phyloP scores from a whole-genome alignment of 92 coral and sea anemone species.

The Muricea muricata region DNA sequence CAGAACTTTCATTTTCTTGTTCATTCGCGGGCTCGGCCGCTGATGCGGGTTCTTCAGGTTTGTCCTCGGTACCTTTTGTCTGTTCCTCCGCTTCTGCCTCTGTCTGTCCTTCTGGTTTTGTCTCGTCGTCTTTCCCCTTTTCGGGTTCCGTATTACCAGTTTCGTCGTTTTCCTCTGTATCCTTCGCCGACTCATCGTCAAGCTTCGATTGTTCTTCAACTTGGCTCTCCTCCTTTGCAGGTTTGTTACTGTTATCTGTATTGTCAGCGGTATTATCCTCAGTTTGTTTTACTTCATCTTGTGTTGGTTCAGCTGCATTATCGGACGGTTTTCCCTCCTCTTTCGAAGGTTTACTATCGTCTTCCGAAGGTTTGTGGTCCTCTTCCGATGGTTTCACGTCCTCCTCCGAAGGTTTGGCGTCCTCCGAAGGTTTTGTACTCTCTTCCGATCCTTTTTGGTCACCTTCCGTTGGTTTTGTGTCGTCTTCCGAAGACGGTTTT shows the following conservation, averaged over 20 bases:
- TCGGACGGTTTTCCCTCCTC: not conserved
- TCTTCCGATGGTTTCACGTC: conserved; percentile 69
- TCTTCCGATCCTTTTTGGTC: conserved; percentile 61
- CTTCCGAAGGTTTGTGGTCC: conserved; percentile 54
- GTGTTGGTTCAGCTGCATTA: conserved; percentile 14
- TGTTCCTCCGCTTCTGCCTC: conserved; percentile 69
- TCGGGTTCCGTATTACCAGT: conserved; percentile 59
- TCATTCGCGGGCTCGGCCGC: conserved; percentile 68
- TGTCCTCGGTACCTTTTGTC: conserved; percentile 69
- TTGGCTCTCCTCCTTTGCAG: conserved; percentile 67
- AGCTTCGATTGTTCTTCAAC: conserved; percentile 70
- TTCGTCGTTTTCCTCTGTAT: conserved; percentile 50
- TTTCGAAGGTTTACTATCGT: conserved; percentile 39
- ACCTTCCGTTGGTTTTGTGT: not conserved
- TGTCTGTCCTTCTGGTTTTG: conserved; percentile 48
- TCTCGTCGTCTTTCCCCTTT: conserved; percentile 69
- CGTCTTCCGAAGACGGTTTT: conserved; percentile 57
- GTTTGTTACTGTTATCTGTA: conserved; percentile 55
- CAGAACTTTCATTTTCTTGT: conserved; percentile 81
- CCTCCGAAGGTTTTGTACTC: conserved; percentile 66
- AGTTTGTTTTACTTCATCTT: not conserved
- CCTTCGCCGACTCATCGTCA: conserved; percentile 79
- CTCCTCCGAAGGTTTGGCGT: conserved; percentile 28
- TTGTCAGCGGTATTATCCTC: not conserved
- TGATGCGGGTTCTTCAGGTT: conserved; percentile 75